These are phyloP conservation scores for Penaeus japonicus DNA, from an alignment of 1,140 invertebrate species.

Conservation along the genomic window DNA sequence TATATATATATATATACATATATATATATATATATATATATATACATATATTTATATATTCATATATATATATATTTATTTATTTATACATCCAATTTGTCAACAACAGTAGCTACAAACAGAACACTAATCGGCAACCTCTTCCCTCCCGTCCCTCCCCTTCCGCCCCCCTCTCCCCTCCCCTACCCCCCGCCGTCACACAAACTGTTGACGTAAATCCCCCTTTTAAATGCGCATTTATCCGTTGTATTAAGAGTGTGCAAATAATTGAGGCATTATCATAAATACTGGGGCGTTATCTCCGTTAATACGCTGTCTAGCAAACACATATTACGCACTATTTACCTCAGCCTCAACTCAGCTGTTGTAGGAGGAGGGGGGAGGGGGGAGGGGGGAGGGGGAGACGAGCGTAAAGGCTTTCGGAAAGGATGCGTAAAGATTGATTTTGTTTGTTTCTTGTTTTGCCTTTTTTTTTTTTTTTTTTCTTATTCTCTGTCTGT, in stretches of 20 bases:
- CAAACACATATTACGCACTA: background rate
- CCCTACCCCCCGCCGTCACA: background rate
- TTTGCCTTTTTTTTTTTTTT: background rate
- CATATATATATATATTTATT: background rate
- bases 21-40: constrained; percentile 9
- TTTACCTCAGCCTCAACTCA: background rate
- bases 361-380: background rate
- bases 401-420: background rate
- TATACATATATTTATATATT: background rate
- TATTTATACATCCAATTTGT: background rate
- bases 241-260: constrained; percentile 49
- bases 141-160: background rate
- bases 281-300: constrained; percentile 17
- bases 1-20: constrained; percentile 13
- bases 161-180: background rate
- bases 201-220: background rate
- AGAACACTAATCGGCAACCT: background rate
- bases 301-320: background rate
- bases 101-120: no score
- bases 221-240: constrained; percentile 32
- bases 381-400: background rate
- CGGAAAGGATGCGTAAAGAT: background rate
- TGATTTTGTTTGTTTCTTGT: background rate
- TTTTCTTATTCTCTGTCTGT: background rate
- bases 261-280: constrained; percentile 43